phyloP scores from a whole-genome alignment of 2,888 invertebrate species.

The Spatulosminthurus flaviceps region DNA sequence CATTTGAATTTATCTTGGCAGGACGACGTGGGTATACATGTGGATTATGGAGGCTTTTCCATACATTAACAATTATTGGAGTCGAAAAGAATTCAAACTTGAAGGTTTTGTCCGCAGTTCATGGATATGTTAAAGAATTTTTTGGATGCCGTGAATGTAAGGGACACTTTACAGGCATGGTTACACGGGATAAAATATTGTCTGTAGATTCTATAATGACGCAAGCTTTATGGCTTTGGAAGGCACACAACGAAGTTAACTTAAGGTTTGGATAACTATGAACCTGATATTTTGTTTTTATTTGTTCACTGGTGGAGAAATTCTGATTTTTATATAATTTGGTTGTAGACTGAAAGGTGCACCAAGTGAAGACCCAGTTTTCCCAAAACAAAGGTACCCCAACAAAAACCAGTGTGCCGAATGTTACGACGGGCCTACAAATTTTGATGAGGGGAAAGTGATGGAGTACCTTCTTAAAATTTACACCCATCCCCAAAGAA shows the following conservation, averaged over 20 bases:
- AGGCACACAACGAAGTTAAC: conserved; percentile 93
- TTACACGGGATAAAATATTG: conserved; percentile 66
- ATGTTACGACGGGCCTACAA: conserved; percentile 71
- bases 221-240: conserved; percentile 89
- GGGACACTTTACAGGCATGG: conserved; percentile 88
- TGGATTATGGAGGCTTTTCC: conserved; percentile 94
- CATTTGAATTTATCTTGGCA: conserved; percentile 13
- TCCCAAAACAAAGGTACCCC: conserved; percentile 92
- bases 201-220: conserved; percentile 51
- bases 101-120: conserved; percentile 79
- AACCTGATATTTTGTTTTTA: too few relatives aligned
- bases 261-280: conserved; percentile 68
- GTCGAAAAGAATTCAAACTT: conserved; percentile 66
- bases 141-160: conserved; percentile 94
- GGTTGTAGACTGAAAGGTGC: conserved; percentile 78
- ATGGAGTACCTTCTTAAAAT: conserved; percentile 73
- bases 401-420: conserved; percentile 73
- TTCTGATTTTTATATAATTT: too few relatives aligned
- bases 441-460: conserved; percentile 74
- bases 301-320: too few relatives aligned
- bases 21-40: conserved; percentile 86
- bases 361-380: conserved; percentile 85
- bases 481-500: conserved; percentile 66
- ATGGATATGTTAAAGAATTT: conserved; percentile 88
- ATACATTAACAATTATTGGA: conserved; percentile 86